Evolutionary conservation across 2,888 invertebrate species (phyloP).

Genomic region (Catotricha subobsoleta): DNA sequence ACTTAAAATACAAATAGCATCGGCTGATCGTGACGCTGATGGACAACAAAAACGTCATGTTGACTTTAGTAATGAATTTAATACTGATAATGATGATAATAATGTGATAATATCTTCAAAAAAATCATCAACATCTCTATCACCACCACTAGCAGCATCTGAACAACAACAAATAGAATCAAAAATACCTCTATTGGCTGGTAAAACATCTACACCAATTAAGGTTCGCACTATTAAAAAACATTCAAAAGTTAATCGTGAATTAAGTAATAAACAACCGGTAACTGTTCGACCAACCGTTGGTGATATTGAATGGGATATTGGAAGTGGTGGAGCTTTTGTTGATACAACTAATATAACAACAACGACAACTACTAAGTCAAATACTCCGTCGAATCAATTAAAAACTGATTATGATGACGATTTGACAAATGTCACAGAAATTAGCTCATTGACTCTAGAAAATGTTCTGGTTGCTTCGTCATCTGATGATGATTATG

Average conservation of each 20-base stretch:
- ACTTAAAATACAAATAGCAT: no score
- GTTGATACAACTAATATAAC: slow-evolving; percentile 3
- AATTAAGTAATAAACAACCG: slow-evolving; percentile 8
- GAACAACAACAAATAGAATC: background rate
- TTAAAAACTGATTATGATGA: slow-evolving; percentile 12
- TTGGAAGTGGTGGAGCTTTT: slow-evolving; percentile 9
- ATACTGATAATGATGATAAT: background rate
- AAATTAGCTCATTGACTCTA: slow-evolving; percentile 3
- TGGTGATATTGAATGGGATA: slow-evolving; percentile 29
- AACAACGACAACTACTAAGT: slow-evolving; percentile 9
- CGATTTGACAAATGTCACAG: background rate
- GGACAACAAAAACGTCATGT: background rate
- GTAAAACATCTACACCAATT: slow-evolving; percentile 22
- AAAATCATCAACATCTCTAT: no score
- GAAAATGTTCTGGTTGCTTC: slow-evolving; percentile 6
- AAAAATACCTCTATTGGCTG: background rate
- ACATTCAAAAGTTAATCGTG: slow-evolving; percentile 26
- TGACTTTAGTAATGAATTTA: background rate
- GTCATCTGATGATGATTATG: slow-evolving; percentile 7
- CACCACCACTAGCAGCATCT: no score
- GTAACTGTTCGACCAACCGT: slow-evolving; percentile 11
- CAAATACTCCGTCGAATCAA: slow-evolving; percentile 14
- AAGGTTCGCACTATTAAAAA: slow-evolving; percentile 33
- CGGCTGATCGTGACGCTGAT: background rate
- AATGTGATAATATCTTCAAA: no score